Base-by-base conservation (phyloP, 64 coral and sea anemone species). In the Anthopleura sola region DNA sequence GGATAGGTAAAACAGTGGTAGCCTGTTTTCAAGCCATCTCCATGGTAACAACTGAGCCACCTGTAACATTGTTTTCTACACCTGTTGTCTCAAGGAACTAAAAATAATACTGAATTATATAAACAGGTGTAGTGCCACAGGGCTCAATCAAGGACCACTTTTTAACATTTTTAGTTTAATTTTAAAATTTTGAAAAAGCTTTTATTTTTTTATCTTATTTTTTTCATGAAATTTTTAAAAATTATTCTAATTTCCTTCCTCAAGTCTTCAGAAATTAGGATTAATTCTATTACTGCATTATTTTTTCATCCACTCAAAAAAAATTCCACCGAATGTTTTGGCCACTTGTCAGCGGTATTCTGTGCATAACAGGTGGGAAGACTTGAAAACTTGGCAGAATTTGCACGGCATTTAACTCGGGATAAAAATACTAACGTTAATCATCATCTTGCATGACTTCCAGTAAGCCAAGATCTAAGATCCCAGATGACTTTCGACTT, bases 261-360 rank as follows among this genome's bases (percentile, higher is more conserved):
- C 6, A 53, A 53, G 50, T 53, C 6, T 53, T 14, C 50, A 15
- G 6, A 53, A 53, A 15, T 15, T 53, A 53, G 11, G 7, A 53
- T 53, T 53, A 3, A 15, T 53, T 1, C 14, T 53, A 12, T 53
- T 53, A 53, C 7, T 26, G 21, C 16, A 26, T 62, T 62, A 62
- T n/a, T n/a, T 62, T 62, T 26, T 62, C 23, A n/a, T 37, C 58
- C 58, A 62, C n/a, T n/a, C 21, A 8, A 23, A n/a, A 53, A n/a
- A 11, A 1, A 1, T 12, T 62, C n/a, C 5, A n/a, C 58, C 21
- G 24, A 26, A 62, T 62, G 24, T 62, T 62, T 62, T 62, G 21
- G 11, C 58, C 58, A 26, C 33, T 20, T 77, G 75, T 77, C 75
- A 77, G 75, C 75, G 75, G 75, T 37, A 40, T 77, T 77, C 75